Conservation (phyloP, 2,797 vertebrate genomes). For the Mallotus villosus region DNA sequence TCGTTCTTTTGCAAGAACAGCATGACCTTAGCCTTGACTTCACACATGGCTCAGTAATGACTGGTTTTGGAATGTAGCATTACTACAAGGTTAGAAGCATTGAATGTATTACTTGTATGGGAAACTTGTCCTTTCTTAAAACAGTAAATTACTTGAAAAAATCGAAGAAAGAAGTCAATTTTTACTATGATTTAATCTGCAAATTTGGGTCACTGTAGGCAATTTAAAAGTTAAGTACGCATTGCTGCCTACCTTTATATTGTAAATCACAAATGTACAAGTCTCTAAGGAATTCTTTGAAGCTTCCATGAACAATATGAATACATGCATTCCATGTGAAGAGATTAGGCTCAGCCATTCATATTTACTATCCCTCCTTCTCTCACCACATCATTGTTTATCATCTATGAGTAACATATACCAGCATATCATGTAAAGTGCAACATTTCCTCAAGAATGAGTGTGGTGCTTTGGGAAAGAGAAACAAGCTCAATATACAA, state of each 20-base stretch:
- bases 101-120: background rate
- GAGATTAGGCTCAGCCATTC: no score
- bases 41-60: no score
- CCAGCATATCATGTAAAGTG: no score
- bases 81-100: background rate
- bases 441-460: background rate
- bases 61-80: no score
- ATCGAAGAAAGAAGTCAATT: background rate
- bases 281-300: background rate
- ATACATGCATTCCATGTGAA: no score
- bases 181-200: background rate
- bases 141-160: background rate
- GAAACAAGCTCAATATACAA: constrained; percentile 11
- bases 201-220: background rate
- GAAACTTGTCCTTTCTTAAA: background rate
- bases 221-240: background rate
- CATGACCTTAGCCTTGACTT: no score
- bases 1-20: no score
- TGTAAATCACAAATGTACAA: background rate
- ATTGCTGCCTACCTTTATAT: background rate
- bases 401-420: no score
- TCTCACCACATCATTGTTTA: background rate
- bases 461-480: background rate
- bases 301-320: background rate
- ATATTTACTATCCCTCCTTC: background rate